Percentiles rank a stretch among this genome's conserved stretches.
These are phyloP conservation scores for Petroica traversi DNA, from an alignment of 2,113 vertebrate species.

Conservation along the genomic window DNA sequence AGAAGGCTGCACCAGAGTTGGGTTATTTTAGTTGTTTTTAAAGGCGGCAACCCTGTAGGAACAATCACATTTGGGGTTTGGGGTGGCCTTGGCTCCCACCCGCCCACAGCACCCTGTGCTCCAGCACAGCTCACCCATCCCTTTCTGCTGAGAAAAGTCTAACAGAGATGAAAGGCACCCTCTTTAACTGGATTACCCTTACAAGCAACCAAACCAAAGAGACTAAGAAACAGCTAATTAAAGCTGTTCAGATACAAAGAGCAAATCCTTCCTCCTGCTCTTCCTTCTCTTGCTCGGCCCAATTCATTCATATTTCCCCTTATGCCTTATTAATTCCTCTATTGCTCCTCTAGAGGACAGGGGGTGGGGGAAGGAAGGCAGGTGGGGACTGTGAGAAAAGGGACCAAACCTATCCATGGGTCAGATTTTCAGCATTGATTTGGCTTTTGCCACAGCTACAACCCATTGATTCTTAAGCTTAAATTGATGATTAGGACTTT, in stretches of 20 bases:
- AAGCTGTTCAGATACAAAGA: conserved; percentile 70
- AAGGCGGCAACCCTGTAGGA: conserved; percentile 13
- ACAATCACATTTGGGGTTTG: conserved; percentile 34
- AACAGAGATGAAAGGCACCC: conserved; percentile 77
- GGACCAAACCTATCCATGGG: conserved; percentile 18
- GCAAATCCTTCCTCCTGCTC: conserved; percentile 56
- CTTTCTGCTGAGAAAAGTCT: conserved; percentile 63
- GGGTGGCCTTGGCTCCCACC: background rate
- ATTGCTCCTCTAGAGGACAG: background rate
- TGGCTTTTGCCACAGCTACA: conserved; percentile 35
- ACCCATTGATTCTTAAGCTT: conserved; percentile 35
- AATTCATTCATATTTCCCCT: conserved; percentile 77
- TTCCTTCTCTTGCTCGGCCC: conserved; percentile 42
- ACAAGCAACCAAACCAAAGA: conserved; percentile 73
- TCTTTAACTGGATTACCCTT: conserved; percentile 81
- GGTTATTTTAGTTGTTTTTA: conserved; percentile 46
- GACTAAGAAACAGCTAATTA: conserved; percentile 78
- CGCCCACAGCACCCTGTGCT: conserved; percentile 1
- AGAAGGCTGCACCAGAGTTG: conserved; percentile 15
- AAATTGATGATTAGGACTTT: conserved; percentile 49
- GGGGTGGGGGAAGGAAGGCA: conserved; percentile 42
- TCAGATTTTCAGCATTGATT: conserved; percentile 60
- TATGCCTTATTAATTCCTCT: conserved; percentile 71
- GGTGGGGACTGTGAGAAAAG: conserved; percentile 66
- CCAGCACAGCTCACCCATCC: background rate